Evolutionary conservation across 2,888 invertebrate genomes (phyloP), one percentile per base, ranked within the genome.

Genomic region (Drosophila dives): DNA sequence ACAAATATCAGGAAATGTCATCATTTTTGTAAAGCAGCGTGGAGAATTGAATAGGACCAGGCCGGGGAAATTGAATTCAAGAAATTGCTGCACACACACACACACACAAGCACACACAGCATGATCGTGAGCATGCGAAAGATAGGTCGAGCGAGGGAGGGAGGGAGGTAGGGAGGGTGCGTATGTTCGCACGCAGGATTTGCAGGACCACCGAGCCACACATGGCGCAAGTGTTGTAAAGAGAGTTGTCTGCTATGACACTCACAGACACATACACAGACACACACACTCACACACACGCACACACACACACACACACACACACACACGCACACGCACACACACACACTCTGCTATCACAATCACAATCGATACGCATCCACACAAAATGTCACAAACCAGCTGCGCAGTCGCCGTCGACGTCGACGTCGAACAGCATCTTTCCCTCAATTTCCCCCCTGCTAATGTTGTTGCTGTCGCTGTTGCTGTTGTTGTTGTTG

Each of bases 1-100:
- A 89, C 89, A 91, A 89, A 86, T 84, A 84, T 85, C 91, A 91
- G 91, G 91, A 91, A 89, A 91, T 91, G 91, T 90, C 91, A 90
- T 89, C 86, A 89, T 80, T 87, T 71, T 71, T 74, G 71, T 69
- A 62, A 58, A 63, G 71, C 71, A 59, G 26, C 63, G 32, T 11
- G 32, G 72, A 40, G 64, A 65, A 64, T 53, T 64, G 64, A 64
- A 72, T 61, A 67, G 49, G 58, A 6, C 29, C 40, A n/a, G 3
- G 56, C 29, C n/a, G 29, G 56, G 11, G 20, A 65, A 55, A 63
- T 74, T 58, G 60, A 54, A 53, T 36, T 26, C n/a, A 20, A 42
- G 12, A 33, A 65, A 49, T 20, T 11, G 49, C 54, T 54, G 26
- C 23, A 63, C 26, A 51, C 42, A 50, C 58, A 50, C 38, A 32